Conservation (phyloP, 2,113 vertebrate genomes). For the Dasyurus viverrinus region DNA sequence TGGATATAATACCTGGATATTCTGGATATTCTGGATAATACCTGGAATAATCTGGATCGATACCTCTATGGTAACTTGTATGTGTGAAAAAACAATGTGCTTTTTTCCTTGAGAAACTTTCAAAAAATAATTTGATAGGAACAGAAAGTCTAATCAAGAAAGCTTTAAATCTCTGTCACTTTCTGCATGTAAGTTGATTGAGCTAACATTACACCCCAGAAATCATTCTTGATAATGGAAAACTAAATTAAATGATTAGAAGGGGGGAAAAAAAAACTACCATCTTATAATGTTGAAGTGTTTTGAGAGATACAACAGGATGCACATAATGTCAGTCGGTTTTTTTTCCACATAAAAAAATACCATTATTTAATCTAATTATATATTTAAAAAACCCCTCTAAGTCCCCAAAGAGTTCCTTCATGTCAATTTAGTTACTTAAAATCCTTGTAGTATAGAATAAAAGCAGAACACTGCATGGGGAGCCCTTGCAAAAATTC, state of each 20-base stretch:
- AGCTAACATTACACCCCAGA: constrained; percentile 54
- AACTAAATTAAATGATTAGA: constrained; percentile 50
- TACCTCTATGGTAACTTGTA: constrained; percentile 35
- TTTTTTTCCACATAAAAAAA: constrained; percentile 31
- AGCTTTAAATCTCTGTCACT: constrained; percentile 44
- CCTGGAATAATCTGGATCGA: too few species aligned
- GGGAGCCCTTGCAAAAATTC: constrained; percentile 75
- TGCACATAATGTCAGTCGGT: neutral
- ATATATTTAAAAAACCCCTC: neutral
- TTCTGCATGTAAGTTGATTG: constrained; percentile 63
- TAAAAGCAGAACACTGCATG: constrained; percentile 50
- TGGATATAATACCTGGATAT: too few species aligned
- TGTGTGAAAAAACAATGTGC: constrained; percentile 35
- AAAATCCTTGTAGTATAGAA: neutral
- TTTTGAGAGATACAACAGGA: constrained; percentile 21
- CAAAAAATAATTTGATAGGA: constrained; percentile 24
- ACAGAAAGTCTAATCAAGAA: neutral
- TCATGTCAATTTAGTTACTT: constrained; percentile 29
- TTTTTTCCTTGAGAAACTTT: neutral
- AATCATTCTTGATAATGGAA: constrained; percentile 64
- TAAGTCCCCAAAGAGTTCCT: neutral
- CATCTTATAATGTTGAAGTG: constrained; percentile 14
- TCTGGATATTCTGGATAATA: too few species aligned
- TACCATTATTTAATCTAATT: neutral
- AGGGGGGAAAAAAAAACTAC: constrained; percentile 45